These are phyloP conservation scores for Leptinotarsa defecta DNA, from an alignment of 1,140 invertebrate species.

Conservation along the genomic window DNA sequence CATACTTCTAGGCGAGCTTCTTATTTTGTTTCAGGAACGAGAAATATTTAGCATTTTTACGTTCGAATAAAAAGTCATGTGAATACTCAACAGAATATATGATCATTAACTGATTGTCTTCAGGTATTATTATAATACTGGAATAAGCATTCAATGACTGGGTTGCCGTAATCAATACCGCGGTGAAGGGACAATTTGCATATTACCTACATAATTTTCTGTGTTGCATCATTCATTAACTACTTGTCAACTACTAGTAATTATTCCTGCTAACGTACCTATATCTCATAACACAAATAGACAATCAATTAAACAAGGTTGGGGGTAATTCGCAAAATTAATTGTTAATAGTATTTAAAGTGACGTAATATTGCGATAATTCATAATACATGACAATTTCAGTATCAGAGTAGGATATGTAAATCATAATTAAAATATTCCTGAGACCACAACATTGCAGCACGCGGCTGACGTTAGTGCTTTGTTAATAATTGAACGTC, in stretches of 20 bases:
- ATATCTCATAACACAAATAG: background rate
- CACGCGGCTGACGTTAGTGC: conserved; percentile 45
- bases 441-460: conserved; percentile 41
- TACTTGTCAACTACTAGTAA: background rate
- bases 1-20: no score
- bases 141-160: no score
- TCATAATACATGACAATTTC: conserved; percentile 44
- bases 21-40: no score
- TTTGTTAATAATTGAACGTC: conserved; percentile 52
- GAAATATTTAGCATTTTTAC: no score
- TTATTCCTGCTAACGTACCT: background rate
- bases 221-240: background rate
- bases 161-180: no score
- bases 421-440: conserved; percentile 54
- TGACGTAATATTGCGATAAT: conserved; percentile 44
- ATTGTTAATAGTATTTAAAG: conserved; percentile 40
- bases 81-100: no score
- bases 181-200: no score
- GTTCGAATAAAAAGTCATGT: no score
- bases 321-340: conserved; percentile 33
- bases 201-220: no score
- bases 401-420: conserved; percentile 30
- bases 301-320: conserved; percentile 6
- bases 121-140: no score
- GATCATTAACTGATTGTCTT: no score